Conservation (phyloP, 2,113 vertebrate genomes). For the Asarcornis scutulata region DNA sequence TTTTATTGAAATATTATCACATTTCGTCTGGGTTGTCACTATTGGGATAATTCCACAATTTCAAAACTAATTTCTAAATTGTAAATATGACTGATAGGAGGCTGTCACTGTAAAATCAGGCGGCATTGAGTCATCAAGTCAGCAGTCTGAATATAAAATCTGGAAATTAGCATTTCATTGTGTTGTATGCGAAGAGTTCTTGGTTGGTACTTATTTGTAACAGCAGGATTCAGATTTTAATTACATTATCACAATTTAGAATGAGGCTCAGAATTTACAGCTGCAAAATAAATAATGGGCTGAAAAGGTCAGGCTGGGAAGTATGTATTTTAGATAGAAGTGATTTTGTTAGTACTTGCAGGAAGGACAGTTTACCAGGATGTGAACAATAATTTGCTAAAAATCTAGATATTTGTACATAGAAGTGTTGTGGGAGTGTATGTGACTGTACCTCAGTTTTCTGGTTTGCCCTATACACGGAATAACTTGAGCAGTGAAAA, state of each 20-base stretch:
- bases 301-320: not conserved
- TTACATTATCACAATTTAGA: not conserved
- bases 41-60: not conserved
- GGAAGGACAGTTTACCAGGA: not conserved
- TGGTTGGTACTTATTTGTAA: not conserved
- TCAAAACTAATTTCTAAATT: not conserved
- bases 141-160: not conserved
- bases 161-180: not conserved
- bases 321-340: not conserved
- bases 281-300: constrained; percentile 1
- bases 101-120: not conserved
- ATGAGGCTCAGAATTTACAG: not conserved
- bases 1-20: not conserved
- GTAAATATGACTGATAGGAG: not conserved
- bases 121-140: not conserved
- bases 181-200: not conserved
- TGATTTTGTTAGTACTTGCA: not conserved
- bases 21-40: not conserved
- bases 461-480: not conserved
- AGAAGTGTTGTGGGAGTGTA: fast-evolving
- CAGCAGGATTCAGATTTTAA: not conserved
- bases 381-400: not conserved
- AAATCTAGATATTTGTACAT: not conserved
- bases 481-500: not conserved
- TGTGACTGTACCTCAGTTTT: not conserved